phyloP scores from a whole-genome alignment of 23 tunicate genomes.

The Diplosoma virens region DNA sequence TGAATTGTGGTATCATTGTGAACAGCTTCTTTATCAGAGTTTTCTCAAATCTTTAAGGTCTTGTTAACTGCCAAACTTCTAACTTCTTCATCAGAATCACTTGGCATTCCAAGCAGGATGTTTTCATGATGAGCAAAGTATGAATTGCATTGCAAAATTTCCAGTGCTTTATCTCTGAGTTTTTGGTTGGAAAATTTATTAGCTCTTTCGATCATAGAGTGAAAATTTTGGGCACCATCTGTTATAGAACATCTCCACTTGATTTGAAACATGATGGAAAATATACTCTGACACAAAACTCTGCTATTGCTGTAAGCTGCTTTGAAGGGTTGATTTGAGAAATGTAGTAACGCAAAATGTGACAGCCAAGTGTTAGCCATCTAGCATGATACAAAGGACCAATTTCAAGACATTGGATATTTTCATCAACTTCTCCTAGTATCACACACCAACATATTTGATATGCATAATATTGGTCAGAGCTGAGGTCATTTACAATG shows the following conservation, averaged over 20 bases:
- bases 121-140: slow-evolving; percentile 39
- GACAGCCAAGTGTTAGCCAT: slow-evolving; percentile 4
- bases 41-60: neutral
- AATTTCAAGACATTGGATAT: neutral
- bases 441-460: slow-evolving; percentile 4
- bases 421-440: slow-evolving; percentile 8
- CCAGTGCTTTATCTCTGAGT: neutral
- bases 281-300: slow-evolving; percentile 1
- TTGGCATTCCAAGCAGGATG: slow-evolving; percentile 22
- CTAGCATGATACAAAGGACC: slow-evolving; percentile 5
- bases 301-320: neutral
- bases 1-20: neutral
- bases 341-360: neutral
- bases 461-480: slow-evolving; percentile 27
- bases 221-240: slow-evolving; percentile 10
- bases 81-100: slow-evolving; percentile 5
- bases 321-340: neutral
- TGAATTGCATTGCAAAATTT: neutral
- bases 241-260: neutral
- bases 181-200: slow-evolving; percentile 3
- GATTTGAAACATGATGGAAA: neutral
- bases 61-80: slow-evolving; percentile 2
- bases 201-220: neutral
- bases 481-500: slow-evolving; percentile 12
- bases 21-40: neutral